Conservation (phyloP, 2,113 vertebrate species). For the Lophotis ruficrista region DNA sequence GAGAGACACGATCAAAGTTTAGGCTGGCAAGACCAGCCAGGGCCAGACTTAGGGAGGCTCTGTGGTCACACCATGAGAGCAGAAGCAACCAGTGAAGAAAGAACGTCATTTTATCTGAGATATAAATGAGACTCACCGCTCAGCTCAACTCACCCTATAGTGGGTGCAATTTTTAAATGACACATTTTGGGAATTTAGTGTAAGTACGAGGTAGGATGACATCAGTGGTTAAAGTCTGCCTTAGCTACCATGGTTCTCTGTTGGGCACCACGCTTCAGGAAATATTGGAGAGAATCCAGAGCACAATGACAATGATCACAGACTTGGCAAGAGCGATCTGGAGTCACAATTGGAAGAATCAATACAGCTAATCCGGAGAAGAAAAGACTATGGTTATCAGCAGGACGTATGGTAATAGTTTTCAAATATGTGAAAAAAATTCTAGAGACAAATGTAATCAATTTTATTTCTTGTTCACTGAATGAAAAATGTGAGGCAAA, state of each 20-base stretch:
- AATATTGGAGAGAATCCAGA: neutral
- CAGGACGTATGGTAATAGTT: neutral
- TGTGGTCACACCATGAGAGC: neutral
- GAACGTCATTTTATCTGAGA: neutral
- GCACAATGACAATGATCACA: neutral
- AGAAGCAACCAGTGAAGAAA: neutral
- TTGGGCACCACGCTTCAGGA: neutral
- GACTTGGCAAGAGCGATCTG: neutral
- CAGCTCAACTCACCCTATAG: neutral
- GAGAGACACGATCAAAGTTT: neutral
- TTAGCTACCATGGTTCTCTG: neutral
- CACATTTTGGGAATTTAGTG: accelerated
- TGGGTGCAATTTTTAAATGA: neutral
- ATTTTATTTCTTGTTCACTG: neutral
- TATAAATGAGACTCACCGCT: neutral
- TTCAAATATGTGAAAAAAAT: neutral
- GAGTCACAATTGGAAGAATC: neutral
- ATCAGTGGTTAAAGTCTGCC: neutral
- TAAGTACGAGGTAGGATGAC: neutral
- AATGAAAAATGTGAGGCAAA: neutral
- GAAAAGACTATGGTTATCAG: neutral
- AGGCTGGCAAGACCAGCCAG: neutral
- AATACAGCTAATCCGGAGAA: neutral
- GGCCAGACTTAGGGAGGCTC: neutral
- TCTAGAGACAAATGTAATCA: neutral